These are phyloP conservation scores for Sus scrofa DNA, from an alignment of 2,113 vertebrate species.

Conservation along the genomic window DNA sequence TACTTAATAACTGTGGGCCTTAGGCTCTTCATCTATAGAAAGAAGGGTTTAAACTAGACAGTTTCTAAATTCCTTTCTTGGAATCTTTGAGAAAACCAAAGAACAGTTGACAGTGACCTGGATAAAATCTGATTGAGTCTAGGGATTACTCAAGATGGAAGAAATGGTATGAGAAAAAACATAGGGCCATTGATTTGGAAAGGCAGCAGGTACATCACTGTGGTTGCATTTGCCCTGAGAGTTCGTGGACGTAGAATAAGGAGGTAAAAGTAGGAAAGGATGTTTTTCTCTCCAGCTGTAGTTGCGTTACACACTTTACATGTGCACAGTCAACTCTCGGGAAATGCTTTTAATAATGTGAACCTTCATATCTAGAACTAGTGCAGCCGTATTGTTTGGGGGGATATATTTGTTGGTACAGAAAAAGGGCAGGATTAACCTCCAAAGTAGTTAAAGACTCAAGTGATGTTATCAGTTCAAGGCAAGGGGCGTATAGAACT, in stretches of 20 bases:
- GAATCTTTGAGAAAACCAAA: not conserved
- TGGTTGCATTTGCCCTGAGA: not conserved
- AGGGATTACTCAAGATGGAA: not conserved
- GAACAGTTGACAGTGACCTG: not conserved
- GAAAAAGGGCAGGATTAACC: not conserved
- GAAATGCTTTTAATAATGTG: not conserved
- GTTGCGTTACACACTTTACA: not conserved
- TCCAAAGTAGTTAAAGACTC: not conserved
- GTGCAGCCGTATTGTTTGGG: not conserved
- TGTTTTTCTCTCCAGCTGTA: not conserved
- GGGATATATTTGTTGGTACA: not conserved
- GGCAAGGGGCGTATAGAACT: not conserved
- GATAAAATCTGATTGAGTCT: not conserved
- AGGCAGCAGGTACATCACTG: not conserved
- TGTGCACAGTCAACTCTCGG: not conserved
- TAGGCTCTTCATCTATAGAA: not conserved
- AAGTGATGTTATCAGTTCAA: not conserved
- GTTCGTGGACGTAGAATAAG: not conserved
- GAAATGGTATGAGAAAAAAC: not conserved
- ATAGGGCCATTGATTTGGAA: not conserved
- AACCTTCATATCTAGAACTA: not conserved
- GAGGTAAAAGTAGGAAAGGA: not conserved
- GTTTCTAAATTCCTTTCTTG: conserved; percentile 23
- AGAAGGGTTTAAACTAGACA: not conserved
- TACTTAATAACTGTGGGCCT: not conserved